These are phyloP conservation scores for Teleiodes luculella DNA, from an alignment of 2,888 invertebrate genomes.

Conservation along the genomic window DNA sequence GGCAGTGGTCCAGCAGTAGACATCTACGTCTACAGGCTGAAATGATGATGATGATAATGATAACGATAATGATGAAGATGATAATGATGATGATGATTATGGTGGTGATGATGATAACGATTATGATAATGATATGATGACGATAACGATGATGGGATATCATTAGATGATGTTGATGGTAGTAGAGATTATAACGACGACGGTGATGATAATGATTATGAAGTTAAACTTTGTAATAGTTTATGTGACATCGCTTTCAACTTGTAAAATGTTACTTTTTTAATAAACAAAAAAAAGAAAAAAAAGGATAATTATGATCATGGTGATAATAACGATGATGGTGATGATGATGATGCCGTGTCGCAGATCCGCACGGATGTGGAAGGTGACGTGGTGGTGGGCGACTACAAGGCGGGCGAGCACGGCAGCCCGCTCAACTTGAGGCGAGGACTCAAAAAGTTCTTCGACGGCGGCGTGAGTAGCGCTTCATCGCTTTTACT, in stretches of 20 bases:
- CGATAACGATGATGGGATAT: too few species aligned
- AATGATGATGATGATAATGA: too few species aligned
- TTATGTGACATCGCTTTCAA: too few species aligned
- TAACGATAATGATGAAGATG: neutral
- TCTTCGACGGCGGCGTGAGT: conserved; percentile 42
- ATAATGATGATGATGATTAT: neutral
- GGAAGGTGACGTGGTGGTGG: conserved; percentile 38
- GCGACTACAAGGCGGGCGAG: conserved; percentile 59
- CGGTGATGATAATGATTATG: neutral
- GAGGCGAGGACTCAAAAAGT: conserved; percentile 43
- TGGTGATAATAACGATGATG: conserved; percentile 56
- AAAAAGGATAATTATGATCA: too few species aligned
- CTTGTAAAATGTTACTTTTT: too few species aligned
- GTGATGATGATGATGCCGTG: too few species aligned
- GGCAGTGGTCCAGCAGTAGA: too few species aligned
- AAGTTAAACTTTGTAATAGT: too few species aligned
- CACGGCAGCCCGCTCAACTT: conserved; percentile 48
- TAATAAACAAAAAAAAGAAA: neutral
- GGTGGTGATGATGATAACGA: neutral
- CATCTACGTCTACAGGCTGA: too few species aligned
- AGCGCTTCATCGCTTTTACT: neutral
- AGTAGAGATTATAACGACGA: neutral
- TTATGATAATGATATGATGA: too few species aligned
- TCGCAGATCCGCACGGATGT: conserved; percentile 52
- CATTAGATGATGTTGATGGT: neutral